Evolutionary conservation across 2,113 vertebrate species (phyloP).

Genomic region (Mus pahari): DNA sequence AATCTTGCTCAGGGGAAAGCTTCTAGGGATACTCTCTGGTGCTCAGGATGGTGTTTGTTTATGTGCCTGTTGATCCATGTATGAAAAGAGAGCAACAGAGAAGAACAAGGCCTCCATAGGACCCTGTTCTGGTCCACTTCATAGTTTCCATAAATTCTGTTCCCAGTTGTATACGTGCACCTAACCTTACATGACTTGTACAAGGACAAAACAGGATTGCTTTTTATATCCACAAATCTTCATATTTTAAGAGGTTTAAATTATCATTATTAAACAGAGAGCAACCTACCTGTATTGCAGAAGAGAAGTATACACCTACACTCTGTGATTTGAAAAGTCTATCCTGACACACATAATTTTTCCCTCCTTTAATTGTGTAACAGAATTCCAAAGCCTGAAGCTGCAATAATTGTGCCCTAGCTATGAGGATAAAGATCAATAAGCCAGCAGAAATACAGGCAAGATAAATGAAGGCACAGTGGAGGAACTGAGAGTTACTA

Average conservation of each 20-base stretch:
- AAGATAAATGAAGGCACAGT: not conserved
- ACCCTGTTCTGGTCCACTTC: not conserved
- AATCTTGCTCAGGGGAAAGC: not conserved
- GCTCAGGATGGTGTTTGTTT: not conserved
- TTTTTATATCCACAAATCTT: constrained; percentile 30
- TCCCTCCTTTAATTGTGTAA: not conserved
- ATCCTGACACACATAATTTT: not conserved
- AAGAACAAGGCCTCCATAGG: accelerated
- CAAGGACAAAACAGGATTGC: not conserved
- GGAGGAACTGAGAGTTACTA: not conserved
- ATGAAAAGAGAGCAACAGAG: not conserved
- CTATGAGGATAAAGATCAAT: not conserved
- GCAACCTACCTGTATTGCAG: not conserved
- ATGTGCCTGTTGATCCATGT: not conserved
- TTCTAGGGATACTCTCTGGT: not conserved
- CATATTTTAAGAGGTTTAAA: not conserved
- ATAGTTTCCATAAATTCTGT: not conserved
- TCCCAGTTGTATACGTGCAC: not conserved
- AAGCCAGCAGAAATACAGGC: not conserved
- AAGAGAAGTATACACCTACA: not conserved
- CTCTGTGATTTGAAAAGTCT: not conserved
- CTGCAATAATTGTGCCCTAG: not conserved
- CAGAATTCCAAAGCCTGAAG: not conserved
- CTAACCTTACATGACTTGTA: not conserved
- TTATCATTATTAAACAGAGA: not conserved